phyloP scores from a whole-genome alignment of 1,140 invertebrate genomes.

The Lepidurus apus region DNA sequence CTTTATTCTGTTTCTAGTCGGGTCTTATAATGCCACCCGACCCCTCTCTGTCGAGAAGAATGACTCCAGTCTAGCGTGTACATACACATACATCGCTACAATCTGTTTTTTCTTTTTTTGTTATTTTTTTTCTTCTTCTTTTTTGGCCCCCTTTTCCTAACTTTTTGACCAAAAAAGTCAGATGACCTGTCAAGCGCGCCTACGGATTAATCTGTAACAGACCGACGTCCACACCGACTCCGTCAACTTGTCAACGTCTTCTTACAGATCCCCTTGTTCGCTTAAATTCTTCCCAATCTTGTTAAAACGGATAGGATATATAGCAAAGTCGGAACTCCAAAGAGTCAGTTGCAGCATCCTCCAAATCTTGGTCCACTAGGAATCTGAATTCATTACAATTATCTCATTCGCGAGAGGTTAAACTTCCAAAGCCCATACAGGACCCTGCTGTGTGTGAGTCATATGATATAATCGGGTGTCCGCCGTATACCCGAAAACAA shows the following conservation, averaged over 20 bases:
- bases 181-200: constrained; percentile 12
- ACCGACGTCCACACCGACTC: constrained; percentile 7
- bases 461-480: constrained; percentile 15
- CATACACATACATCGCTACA: constrained; percentile 15
- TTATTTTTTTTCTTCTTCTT: not conserved
- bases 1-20: not conserved
- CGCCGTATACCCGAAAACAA: not conserved
- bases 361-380: not conserved
- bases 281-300: constrained; percentile 22
- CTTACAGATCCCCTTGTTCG: not conserved
- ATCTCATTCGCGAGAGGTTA: not conserved
- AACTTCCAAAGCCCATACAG: not conserved
- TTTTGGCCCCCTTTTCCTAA: not conserved
- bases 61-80: constrained; percentile 12
- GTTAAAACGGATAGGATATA: not conserved
- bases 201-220: constrained; percentile 19
- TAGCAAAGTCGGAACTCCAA: not conserved
- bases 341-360: not conserved
- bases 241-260: constrained; percentile 18
- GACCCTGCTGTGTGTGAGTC: constrained; percentile 1
- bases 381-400: constrained; percentile 9
- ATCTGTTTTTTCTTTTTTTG: not conserved
- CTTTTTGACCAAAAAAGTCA: constrained; percentile 16
- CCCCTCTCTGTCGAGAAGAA: not conserved
- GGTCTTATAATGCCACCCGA: not conserved